These are phyloP conservation scores for Indri indri DNA, from an alignment of 2,113 vertebrate genomes.

Conservation along the genomic window DNA sequence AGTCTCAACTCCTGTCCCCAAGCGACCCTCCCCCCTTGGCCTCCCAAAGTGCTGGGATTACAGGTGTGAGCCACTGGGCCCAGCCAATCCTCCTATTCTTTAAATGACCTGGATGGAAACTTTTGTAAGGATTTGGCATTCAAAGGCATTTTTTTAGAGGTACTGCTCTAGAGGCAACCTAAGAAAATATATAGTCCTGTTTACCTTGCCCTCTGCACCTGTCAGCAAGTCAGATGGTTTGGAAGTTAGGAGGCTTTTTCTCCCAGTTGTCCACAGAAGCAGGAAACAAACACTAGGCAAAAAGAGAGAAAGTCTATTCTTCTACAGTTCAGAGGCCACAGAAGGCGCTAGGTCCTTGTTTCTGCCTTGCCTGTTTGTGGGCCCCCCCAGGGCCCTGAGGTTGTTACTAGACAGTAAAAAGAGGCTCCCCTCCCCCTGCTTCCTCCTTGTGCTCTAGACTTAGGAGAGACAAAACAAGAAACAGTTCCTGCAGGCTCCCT, in stretches of 20 bases:
- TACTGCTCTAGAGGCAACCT: background rate
- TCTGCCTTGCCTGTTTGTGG: background rate
- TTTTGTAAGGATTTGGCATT: background rate
- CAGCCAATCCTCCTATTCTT: background rate
- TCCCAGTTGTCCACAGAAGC: background rate
- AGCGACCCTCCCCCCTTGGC: too few relatives aligned
- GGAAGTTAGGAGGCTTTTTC: slow-evolving; percentile 27
- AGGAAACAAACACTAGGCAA: slow-evolving; percentile 38
- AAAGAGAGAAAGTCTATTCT: background rate
- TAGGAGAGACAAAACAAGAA: slow-evolving; percentile 39
- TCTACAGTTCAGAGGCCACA: background rate
- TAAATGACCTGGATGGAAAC: background rate
- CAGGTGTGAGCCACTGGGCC: too few relatives aligned
- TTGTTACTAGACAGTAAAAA: slow-evolving; percentile 28
- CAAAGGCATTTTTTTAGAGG: slow-evolving; percentile 40
- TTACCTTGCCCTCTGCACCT: background rate
- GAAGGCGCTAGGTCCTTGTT: background rate
- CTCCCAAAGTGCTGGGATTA: too few relatives aligned
- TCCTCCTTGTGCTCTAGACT: slow-evolving; percentile 24
- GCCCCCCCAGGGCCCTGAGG: background rate
- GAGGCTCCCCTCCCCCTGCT: background rate
- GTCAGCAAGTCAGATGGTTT: slow-evolving; percentile 10
- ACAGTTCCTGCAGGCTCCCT: background rate
- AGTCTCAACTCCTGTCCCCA: too few relatives aligned
- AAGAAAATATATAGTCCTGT: slow-evolving; percentile 18